These are phyloP conservation scores for Serinus canaria DNA, from an alignment of 2,113 vertebrate species.

Conservation along the genomic window DNA sequence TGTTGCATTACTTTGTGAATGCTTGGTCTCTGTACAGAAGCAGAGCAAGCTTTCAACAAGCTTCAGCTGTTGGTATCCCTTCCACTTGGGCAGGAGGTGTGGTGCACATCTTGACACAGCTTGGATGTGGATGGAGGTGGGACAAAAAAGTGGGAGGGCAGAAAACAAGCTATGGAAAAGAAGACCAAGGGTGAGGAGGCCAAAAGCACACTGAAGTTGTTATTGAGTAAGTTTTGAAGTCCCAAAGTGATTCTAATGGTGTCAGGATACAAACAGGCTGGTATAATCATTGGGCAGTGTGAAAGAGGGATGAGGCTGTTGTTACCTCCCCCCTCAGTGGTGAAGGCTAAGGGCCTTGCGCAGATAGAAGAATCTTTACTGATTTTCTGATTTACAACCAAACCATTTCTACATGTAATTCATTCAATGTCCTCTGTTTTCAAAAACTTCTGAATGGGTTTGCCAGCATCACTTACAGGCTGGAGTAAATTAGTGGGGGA, in stretches of 20 bases:
- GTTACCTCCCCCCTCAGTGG: not conserved
- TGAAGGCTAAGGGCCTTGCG: not conserved
- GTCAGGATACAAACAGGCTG: not conserved
- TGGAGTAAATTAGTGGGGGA: not conserved
- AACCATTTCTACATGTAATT: not conserved
- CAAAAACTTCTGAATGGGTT: not conserved
- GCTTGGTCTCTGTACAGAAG: not conserved
- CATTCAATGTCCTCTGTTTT: not conserved
- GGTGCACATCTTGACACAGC: not conserved
- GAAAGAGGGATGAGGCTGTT: not conserved
- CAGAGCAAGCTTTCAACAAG: not conserved
- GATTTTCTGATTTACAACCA: not conserved
- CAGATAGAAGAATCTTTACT: not conserved
- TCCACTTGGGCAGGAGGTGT: not conserved
- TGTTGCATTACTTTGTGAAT: not conserved
- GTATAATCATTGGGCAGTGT: not conserved
- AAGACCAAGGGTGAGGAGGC: not conserved
- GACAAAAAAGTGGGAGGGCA: not conserved
- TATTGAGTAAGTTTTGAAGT: not conserved
- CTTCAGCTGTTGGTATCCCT: not conserved
- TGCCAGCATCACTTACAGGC: not conserved
- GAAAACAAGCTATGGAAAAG: not conserved
- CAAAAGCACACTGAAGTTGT: not conserved
- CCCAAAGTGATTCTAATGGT: fast-evolving
- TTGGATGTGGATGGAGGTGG: not conserved